These are phyloP conservation scores for Macroglossus sobrinus DNA, from an alignment of 2,113 vertebrate species.

Conservation along the genomic window DNA sequence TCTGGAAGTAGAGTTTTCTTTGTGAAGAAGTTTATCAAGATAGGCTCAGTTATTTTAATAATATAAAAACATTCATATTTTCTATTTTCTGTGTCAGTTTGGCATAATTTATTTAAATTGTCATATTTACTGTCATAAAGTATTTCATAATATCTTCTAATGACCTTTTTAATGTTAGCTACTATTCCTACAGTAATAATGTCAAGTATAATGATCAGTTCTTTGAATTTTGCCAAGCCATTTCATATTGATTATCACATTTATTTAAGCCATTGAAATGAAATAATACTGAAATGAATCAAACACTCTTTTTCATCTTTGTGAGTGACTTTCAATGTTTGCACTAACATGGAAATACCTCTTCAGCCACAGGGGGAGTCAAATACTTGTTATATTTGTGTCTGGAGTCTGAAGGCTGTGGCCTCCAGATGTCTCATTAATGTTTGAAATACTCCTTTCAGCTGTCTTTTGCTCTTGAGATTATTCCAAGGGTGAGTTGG, in stretches of 20 bases:
- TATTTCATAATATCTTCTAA: neutral
- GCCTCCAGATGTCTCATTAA: neutral
- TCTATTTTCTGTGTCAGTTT: constrained; percentile 11
- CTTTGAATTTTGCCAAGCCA: neutral
- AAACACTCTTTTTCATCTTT: neutral
- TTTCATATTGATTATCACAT: neutral
- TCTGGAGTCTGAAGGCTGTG: neutral
- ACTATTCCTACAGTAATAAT: neutral
- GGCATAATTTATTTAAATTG: neutral
- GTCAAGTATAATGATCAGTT: neutral
- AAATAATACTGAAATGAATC: neutral
- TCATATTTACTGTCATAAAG: constrained; percentile 13
- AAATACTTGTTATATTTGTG: neutral
- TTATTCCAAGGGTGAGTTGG: neutral
- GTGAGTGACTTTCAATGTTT: constrained; percentile 7
- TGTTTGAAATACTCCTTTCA: neutral
- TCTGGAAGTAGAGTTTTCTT: neutral
- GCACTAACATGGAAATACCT: neutral
- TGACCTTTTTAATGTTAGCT: neutral
- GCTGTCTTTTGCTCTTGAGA: constrained; percentile 8
- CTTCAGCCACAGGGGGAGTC: neutral
- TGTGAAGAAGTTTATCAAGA: neutral
- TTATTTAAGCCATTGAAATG: neutral
- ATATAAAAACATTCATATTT: neutral
- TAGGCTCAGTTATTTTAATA: neutral